phyloP scores from a whole-genome alignment of 1,140 invertebrate genomes.

The Wiebesia pumilae region DNA sequence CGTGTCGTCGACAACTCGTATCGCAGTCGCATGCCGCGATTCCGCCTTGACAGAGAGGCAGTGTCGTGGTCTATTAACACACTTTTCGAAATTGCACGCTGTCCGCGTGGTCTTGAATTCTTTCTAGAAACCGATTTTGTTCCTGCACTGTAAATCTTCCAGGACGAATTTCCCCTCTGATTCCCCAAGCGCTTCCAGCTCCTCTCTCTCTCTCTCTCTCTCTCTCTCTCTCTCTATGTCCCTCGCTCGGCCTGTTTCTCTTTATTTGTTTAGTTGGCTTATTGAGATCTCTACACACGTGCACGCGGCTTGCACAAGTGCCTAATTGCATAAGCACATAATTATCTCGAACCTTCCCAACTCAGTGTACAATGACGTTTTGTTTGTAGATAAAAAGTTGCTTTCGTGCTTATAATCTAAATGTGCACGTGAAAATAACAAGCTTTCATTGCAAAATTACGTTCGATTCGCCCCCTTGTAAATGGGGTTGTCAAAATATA shows the following conservation, averaged over 20 bases:
- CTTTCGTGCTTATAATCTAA: neutral
- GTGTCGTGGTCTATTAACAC: constrained; percentile 46
- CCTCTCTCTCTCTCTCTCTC: no score
- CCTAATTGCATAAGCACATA: neutral
- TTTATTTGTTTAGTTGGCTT: neutral
- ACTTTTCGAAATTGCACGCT: constrained; percentile 17
- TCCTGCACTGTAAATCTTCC: neutral
- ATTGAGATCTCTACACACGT: neutral
- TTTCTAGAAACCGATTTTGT: neutral
- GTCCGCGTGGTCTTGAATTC: neutral
- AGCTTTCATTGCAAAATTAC: no score
- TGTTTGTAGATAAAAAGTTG: neutral
- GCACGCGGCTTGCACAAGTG: neutral
- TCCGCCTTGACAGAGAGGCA: constrained; percentile 39
- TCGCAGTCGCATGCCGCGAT: neutral
- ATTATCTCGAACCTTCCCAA: neutral
- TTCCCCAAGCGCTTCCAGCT: no score
- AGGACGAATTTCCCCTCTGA: neutral
- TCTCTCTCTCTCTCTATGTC: no score
- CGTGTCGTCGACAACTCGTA: neutral
- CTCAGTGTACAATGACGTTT: neutral
- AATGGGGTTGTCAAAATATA: neutral
- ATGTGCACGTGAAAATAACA: neutral
- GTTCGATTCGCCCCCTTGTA: neutral
- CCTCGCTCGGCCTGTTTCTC: no score